Evolutionary conservation across 2,888 invertebrate genomes (phyloP).

Genomic region (Elegia similella): DNA sequence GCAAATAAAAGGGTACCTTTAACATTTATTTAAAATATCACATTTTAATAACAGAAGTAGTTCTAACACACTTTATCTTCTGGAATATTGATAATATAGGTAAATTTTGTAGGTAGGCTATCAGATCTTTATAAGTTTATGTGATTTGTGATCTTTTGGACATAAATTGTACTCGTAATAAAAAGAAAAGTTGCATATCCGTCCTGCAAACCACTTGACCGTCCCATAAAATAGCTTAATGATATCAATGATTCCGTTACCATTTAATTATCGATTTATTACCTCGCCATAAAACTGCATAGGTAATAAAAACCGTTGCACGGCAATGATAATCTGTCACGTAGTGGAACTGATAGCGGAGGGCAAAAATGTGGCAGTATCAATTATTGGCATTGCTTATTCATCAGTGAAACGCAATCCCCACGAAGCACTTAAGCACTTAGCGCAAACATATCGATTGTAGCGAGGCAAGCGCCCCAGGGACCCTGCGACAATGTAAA

Average conservation of each 20-base stretch:
- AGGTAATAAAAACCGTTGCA: conserved; percentile 19
- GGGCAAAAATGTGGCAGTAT: conserved; percentile 31
- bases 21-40: no score
- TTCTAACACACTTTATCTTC: no score
- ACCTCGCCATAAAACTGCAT: conserved; percentile 6
- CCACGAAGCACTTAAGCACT: conserved; percentile 78
- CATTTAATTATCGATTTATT: conserved; percentile 11
- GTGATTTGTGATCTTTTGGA: background rate
- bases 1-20: no score
- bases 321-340: conserved; percentile 3
- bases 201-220: background rate
- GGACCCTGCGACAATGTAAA: conserved; percentile 73
- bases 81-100: no score
- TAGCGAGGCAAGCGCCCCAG: conserved; percentile 63
- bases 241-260: conserved; percentile 10
- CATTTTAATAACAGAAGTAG: no score
- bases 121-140: no score
- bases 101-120: no score
- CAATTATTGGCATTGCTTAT: conserved; percentile 64
- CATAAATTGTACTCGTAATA: conserved; percentile 8
- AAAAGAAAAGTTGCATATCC: background rate
- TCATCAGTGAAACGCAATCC: conserved; percentile 71
- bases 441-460: conserved; percentile 77
- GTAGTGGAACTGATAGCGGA: conserved; percentile 12
- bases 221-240: background rate